A percentile compares a stretch with the other conserved stretches of the same genome.
These are phyloP conservation scores for Antheraea mylitta DNA, from an alignment of 1,140 invertebrate species.

Conservation along the genomic window DNA sequence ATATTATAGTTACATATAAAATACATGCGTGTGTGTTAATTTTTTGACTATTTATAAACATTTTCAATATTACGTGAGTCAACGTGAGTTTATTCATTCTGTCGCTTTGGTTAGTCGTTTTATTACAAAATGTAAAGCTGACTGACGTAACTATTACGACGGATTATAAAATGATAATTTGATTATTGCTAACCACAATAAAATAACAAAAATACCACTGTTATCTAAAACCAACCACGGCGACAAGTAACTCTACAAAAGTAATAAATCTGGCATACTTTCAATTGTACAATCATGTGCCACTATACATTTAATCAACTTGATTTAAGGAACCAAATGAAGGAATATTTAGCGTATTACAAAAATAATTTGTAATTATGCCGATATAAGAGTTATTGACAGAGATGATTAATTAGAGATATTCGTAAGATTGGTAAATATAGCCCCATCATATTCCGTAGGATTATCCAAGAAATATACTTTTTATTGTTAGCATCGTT, in stretches of 20 bases:
- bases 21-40: neutral
- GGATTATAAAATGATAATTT: neutral
- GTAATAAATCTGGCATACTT: slow-evolving; percentile 21
- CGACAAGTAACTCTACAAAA: slow-evolving; percentile 24
- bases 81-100: neutral
- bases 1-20: neutral
- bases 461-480: too few species aligned
- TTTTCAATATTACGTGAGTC: neutral
- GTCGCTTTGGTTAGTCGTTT: neutral
- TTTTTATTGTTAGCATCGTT: too few species aligned
- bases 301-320: neutral
- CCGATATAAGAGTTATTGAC: too few species aligned
- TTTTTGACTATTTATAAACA: too few species aligned
- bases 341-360: too few species aligned
- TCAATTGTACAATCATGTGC: neutral
- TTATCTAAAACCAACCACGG: slow-evolving; percentile 11
- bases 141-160: neutral
- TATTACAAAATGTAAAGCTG: neutral
- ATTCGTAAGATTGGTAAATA: too few species aligned
- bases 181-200: slow-evolving; percentile 9
- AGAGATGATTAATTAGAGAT: too few species aligned
- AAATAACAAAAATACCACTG: slow-evolving; percentile 3
- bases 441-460: too few species aligned
- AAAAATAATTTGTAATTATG: too few species aligned
- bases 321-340: neutral